These are phyloP conservation scores for Mungos mungo DNA, from an alignment of 2,113 vertebrate genomes.

Conservation along the genomic window DNA sequence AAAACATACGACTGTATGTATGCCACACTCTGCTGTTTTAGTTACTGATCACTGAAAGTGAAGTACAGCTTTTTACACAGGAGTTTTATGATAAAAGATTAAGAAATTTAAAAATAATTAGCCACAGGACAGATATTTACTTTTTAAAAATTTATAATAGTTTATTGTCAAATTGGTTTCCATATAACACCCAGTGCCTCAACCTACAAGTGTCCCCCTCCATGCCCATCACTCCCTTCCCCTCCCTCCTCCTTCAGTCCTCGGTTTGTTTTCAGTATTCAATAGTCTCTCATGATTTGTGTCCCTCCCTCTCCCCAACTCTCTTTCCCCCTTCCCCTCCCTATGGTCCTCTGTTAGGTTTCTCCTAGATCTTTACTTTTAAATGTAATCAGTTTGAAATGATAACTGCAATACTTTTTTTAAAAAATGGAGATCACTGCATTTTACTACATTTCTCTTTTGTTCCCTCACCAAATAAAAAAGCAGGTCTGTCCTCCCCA, in stretches of 20 bases:
- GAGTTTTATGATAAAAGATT: neutral
- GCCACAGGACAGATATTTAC: neutral
- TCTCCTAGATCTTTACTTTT: neutral
- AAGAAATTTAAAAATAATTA: neutral
- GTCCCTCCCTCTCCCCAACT: too few species aligned
- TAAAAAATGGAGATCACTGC: neutral
- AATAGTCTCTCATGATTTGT: too few species aligned
- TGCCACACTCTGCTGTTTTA: neutral
- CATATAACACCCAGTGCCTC: too few species aligned
- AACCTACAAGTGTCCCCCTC: too few species aligned
- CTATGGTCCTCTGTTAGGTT: too few species aligned
- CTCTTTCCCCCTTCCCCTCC: too few species aligned
- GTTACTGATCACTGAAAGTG: neutral
- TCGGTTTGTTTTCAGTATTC: too few species aligned
- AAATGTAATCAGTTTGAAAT: slow-evolving; percentile 33
- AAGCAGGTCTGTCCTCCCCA: neutral
- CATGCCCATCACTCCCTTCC: too few species aligned
- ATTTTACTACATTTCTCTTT: neutral
- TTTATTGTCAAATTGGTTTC: too few species aligned
- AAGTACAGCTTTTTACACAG: neutral
- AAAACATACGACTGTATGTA: neutral
- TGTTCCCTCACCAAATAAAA: neutral
- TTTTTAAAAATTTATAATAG: neutral
- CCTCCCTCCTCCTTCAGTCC: too few species aligned
- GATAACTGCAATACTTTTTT: neutral